A percentile compares a stretch with the other conserved stretches of the same genome.
Evolutionary conservation across 2,888 invertebrate genomes (phyloP).

Genomic region (Ashinkailepas kermadecensis): DNA sequence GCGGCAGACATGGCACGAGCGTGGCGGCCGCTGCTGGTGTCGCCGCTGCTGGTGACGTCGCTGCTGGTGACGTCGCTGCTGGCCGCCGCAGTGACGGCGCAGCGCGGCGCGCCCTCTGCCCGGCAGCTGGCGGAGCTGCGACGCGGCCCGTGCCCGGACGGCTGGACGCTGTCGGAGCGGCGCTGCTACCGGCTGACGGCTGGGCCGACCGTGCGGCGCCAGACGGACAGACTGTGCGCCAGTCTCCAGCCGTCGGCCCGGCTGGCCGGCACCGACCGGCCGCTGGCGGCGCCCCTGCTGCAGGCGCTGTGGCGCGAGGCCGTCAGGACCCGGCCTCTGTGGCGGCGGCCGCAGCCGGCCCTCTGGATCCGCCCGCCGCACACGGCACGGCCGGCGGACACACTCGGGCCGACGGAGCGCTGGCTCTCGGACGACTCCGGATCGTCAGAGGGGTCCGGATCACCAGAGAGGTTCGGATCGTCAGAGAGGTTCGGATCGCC

Average conservation of each 20-base stretch:
- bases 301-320: not conserved
- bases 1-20: no score
- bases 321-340: not conserved
- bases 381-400: not conserved
- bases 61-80: no score
- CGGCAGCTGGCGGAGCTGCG: not conserved
- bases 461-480: no score
- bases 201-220: not conserved
- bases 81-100: not conserved
- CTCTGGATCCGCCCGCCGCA: not conserved
- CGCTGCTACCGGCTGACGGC: not conserved
- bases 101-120: not conserved
- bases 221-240: not conserved
- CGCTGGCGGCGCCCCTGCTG: not conserved
- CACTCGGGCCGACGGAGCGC: no score
- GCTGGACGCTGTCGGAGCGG: not conserved
- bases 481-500: no score
- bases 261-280: not conserved
- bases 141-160: not conserved
- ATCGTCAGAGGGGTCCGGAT: no score
- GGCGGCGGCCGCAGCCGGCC: not conserved
- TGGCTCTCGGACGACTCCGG: no score
- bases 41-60: no score
- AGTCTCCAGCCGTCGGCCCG: not conserved
- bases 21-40: no score